Evolutionary conservation across 2,797 vertebrate genomes (phyloP).

Genomic region (Typhlichthys eigenmanni): DNA sequence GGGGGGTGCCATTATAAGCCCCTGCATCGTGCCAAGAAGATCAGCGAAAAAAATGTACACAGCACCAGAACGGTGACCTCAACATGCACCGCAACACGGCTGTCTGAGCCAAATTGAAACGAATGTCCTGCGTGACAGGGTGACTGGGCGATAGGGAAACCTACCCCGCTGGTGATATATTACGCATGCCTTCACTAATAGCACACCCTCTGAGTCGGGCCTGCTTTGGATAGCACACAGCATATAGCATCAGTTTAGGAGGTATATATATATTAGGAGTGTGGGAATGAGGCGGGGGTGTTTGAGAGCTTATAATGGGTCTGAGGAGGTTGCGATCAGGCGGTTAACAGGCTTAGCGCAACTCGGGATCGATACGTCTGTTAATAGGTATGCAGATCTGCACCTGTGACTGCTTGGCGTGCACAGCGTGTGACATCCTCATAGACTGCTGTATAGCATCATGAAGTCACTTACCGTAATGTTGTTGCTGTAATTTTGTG

Average conservation of each 20-base stretch:
- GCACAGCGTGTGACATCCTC: conserved; percentile 10
- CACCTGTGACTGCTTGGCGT: conserved; percentile 25
- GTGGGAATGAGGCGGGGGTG: conserved; percentile 15
- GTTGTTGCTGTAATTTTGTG: conserved; percentile 6
- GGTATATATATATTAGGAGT: conserved; percentile 8
- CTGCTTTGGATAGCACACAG: conserved; percentile 34
- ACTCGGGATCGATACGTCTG: conserved; percentile 63
- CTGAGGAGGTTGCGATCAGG: conserved; percentile 62
- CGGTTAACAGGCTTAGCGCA: conserved; percentile 57
- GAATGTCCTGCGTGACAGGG: conserved; percentile 45
- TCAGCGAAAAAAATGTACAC: conserved; percentile 41
- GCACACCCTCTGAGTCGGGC: conserved; percentile 32
- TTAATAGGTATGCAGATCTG: conserved; percentile 66
- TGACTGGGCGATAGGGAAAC: conserved; percentile 47
- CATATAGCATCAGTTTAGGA: conserved; percentile 21
- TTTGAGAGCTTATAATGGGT: conserved; percentile 47
- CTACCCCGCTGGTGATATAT: conserved; percentile 43
- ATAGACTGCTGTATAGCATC: conserved; percentile 3
- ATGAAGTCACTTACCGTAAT: neutral
- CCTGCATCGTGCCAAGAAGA: conserved; percentile 32
- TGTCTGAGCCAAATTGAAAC: conserved; percentile 54
- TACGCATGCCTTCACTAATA: conserved; percentile 42
- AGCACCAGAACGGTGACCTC: conserved; percentile 47
- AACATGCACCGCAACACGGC: conserved; percentile 25
- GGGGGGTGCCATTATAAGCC: conserved; percentile 28